Conservation (phyloP, 2,113 vertebrate genomes). For the Rhea americana region DNA sequence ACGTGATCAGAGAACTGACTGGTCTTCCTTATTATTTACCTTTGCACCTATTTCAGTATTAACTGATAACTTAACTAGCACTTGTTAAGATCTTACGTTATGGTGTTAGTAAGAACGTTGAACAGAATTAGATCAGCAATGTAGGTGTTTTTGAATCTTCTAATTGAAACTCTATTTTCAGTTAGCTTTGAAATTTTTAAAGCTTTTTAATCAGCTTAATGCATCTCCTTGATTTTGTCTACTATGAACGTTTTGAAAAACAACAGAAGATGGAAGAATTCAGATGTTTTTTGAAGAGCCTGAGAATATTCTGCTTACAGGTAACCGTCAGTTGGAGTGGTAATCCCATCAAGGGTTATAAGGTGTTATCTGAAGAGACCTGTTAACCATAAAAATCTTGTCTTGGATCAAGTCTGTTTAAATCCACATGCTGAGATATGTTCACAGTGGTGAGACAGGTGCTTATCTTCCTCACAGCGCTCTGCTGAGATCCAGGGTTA, state of each 20-base stretch:
- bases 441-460: fast-evolving
- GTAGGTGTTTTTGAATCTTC: background rate
- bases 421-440: background rate
- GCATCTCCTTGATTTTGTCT: background rate
- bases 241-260: background rate
- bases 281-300: background rate
- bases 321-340: background rate
- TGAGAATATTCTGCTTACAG: background rate
- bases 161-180: background rate
- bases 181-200: background rate
- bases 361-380: background rate
- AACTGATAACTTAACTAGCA: background rate
- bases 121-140: background rate
- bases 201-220: background rate
- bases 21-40: background rate
- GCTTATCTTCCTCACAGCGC: background rate
- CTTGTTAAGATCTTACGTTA: background rate
- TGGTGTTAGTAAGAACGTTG: background rate
- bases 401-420: background rate
- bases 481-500: background rate
- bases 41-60: background rate
- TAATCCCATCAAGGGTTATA: background rate
- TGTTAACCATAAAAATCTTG: background rate
- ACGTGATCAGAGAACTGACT: background rate
- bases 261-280: background rate